Evolutionary conservation across 2,797 vertebrate genomes (phyloP), one percentile per base, ranked within the genome.

Genomic region (Melanotaenia pygmaea): DNA sequence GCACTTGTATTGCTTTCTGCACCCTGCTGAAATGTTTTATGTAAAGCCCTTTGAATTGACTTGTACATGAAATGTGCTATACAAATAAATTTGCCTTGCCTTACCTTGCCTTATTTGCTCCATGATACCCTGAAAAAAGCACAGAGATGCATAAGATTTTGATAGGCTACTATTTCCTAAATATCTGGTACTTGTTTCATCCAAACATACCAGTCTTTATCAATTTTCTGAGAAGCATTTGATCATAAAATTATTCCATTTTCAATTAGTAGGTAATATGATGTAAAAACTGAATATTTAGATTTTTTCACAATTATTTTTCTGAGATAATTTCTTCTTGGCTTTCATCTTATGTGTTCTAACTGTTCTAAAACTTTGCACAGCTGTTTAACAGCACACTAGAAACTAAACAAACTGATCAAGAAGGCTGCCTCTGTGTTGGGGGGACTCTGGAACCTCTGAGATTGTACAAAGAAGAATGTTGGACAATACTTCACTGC

Each of bases 301-400:
- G 43, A 16, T 45, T 45, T 43, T 38, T 38, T 37, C 35, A 37
- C 10, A 4, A 20, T 60, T 47, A n/a, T 26, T 32, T 32, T 40
- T 57, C 34, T 12, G 22, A 10, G 10, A 59, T 35, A 50, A 59
- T 50, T 9, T 50, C 37, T 28, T 20, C 59, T 30, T 45, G n/a
- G 18, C 50, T 80, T 76, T 53, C 59, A 70, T 72, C 35, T 53
- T 56, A 14, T 16, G 38, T 74, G 62, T 30, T 32, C 37, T 20
- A 40, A 43, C 24, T 7, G 6, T 22, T 5, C 14, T 11, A 11
- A 57, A 54, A 54, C n/a, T 26, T 62, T 80, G 66, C 62, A 66
- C 78, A 77, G 50, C 34, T 61, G 74, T 67, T 64, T 51, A 53
- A 60, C 79, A 62, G 62, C 61, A 47, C 20, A n/a, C 5, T n/a